A percentile compares a stretch with the other conserved stretches of the same genome.
phyloP scores from a whole-genome alignment of 2,113 vertebrate genomes.

The Campylorhamphus procurvoides region DNA sequence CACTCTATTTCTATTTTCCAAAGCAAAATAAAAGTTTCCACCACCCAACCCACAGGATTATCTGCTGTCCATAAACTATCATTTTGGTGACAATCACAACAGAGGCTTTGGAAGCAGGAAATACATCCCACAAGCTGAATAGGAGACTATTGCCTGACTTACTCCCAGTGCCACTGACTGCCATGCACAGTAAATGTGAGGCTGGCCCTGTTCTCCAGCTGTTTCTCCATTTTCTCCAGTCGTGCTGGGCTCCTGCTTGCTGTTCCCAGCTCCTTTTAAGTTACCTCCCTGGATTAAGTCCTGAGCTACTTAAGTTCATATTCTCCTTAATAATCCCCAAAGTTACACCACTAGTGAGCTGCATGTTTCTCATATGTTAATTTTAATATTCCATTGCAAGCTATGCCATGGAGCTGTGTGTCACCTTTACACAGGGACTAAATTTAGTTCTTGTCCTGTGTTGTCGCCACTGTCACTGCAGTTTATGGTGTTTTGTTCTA shows the following conservation, averaged over 20 bases:
- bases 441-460: not conserved
- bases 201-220: not conserved
- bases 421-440: not conserved
- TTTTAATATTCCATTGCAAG: not conserved
- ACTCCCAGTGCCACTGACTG: not conserved
- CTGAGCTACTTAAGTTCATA: conserved; percentile 26
- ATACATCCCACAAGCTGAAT: not conserved
- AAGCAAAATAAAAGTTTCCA: not conserved
- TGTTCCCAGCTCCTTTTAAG: conserved; percentile 4
- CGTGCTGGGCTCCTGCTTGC: not conserved
- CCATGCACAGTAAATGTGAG: not conserved
- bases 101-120: not conserved
- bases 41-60: not conserved
- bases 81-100: not conserved
- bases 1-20: not conserved
- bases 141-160: not conserved
- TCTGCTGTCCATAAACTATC: not conserved
- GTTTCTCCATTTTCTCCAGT: conserved; percentile 44
- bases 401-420: not conserved
- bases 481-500: not conserved
- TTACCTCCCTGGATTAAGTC: conserved; percentile 1
- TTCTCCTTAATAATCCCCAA: not conserved
- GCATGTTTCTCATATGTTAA: not conserved
- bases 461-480: not conserved
- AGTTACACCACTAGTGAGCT: not conserved